Conservation (phyloP, 1,140 invertebrate genomes). For the Trachymyrmex cornetzi region DNA sequence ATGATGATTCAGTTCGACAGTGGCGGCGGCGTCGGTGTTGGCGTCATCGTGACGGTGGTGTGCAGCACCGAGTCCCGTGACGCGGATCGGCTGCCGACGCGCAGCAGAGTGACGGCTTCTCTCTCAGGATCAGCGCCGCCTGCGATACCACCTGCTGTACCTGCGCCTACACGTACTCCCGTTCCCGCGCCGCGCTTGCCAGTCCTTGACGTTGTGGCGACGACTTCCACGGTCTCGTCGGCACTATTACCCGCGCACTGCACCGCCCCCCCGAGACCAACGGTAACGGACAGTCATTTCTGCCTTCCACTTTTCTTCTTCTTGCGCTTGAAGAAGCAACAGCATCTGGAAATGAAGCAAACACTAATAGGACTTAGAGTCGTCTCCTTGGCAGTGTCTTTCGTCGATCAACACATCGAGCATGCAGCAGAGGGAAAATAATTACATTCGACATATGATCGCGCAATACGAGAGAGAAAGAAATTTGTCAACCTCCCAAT, state of each 20-base stretch:
- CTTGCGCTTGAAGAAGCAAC: conserved; percentile 98
- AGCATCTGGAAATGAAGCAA: conserved; percentile 93
- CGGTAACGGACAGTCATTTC: conserved; percentile 90
- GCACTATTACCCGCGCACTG: conserved; percentile 84
- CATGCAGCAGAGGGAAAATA: conserved; percentile 71
- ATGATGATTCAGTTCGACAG: conserved; percentile 80
- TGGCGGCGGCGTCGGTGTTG: conserved; percentile 82
- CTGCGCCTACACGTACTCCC: conserved; percentile 20
- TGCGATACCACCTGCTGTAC: conserved; percentile 15
- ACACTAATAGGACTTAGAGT: conserved; percentile 87
- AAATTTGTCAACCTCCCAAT: conserved; percentile 20
- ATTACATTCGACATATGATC: conserved; percentile 56
- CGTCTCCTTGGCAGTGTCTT: conserved; percentile 70
- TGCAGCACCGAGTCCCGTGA: conserved; percentile 89
- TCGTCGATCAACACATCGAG: conserved; percentile 74
- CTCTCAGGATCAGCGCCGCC: conserved; percentile 87
- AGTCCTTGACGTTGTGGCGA: conserved; percentile 67
- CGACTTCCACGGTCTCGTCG: conserved; percentile 62
- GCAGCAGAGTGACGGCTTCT: conserved; percentile 89
- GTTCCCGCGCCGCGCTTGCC: conserved; percentile 57
- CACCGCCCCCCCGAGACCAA: conserved; percentile 82
- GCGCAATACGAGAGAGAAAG: conserved; percentile 11
- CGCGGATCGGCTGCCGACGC: conserved; percentile 90
- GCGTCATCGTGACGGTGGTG: conserved; percentile 83
- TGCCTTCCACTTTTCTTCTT: conserved; percentile 96